Evolutionary conservation across 1,140 invertebrate genomes (phyloP).

Genomic region (Drosophila leontia): DNA sequence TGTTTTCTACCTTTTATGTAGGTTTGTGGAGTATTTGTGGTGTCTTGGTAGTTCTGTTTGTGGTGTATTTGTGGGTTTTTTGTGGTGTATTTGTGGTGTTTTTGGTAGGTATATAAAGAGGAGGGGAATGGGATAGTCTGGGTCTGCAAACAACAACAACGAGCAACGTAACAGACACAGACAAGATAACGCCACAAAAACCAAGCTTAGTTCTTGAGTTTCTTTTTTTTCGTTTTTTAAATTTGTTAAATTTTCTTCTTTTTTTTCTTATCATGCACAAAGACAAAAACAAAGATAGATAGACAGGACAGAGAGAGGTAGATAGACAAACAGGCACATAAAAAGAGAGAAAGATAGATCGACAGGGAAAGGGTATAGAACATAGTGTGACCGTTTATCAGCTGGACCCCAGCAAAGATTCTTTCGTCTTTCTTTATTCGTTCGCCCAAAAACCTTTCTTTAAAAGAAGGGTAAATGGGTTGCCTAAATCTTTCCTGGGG

Average conservation of each 20-base stretch:
- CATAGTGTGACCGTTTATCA: slow-evolving; percentile 16
- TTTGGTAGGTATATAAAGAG: slow-evolving; percentile 5
- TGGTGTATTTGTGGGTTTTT: background rate
- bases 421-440: background rate
- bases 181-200: slow-evolving; percentile 42
- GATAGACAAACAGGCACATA: slow-evolving; percentile 34
- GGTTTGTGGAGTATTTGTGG: background rate
- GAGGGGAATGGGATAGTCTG: slow-evolving; percentile 11
- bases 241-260: background rate
- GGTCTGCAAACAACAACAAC: slow-evolving; percentile 57
- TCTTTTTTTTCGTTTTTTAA: background rate
- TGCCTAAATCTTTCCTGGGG: slow-evolving; percentile 26
- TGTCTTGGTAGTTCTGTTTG: background rate
- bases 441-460: background rate
- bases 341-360: slow-evolving; percentile 23
- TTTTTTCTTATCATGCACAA: slow-evolving; percentile 56
- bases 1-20: background rate
- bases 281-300: slow-evolving; percentile 30
- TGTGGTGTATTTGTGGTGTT: background rate
- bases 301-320: slow-evolving; percentile 36
- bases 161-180: slow-evolving; percentile 59
- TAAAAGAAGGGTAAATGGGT: background rate
- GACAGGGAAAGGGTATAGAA: slow-evolving; percentile 24
- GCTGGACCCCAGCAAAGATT: slow-evolving; percentile 44
- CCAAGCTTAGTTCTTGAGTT: slow-evolving; percentile 21